Percentiles rank a stretch among this genome's conserved stretches.
Evolutionary conservation across 2,888 invertebrate species (phyloP).

Genomic region (Neoascia interrupta): DNA sequence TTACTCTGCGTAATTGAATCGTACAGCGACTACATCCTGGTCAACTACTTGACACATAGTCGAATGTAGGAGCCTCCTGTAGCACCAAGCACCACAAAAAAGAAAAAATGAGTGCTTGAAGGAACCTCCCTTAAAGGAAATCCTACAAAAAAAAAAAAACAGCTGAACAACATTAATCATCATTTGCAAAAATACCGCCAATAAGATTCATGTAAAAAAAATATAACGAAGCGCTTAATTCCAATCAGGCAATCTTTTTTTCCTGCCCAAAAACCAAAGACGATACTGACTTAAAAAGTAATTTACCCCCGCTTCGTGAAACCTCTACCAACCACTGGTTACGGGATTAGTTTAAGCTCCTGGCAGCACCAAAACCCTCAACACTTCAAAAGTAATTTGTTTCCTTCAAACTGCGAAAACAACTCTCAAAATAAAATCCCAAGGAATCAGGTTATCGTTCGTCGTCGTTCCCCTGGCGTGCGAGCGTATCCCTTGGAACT

Average conservation of each 20-base stretch:
- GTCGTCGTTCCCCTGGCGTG: neutral
- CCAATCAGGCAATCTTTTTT: slow-evolving; percentile 8
- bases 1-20: too few relatives aligned
- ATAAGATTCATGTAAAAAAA: neutral
- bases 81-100: too few relatives aligned
- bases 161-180: slow-evolving; percentile 49
- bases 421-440: slow-evolving; percentile 47
- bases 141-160: neutral
- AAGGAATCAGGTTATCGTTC: slow-evolving; percentile 19
- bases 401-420: slow-evolving; percentile 56
- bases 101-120: too few relatives aligned
- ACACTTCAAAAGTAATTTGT: slow-evolving; percentile 69
- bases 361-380: slow-evolving; percentile 54
- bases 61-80: too few relatives aligned
- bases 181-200: slow-evolving; percentile 35
- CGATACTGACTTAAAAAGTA: slow-evolving; percentile 61
- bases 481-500: slow-evolving; percentile 29
- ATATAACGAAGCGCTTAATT: slow-evolving; percentile 8
- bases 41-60: too few relatives aligned
- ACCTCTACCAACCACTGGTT: neutral
- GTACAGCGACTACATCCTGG: too few relatives aligned
- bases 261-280: slow-evolving; percentile 14
- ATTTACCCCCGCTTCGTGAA: slow-evolving; percentile 33
- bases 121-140: too few relatives aligned
- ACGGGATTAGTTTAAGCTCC: slow-evolving; percentile 58